phyloP scores from a whole-genome alignment of 2,113 vertebrate species.

The Hydrochoerus hydrochaeris region DNA sequence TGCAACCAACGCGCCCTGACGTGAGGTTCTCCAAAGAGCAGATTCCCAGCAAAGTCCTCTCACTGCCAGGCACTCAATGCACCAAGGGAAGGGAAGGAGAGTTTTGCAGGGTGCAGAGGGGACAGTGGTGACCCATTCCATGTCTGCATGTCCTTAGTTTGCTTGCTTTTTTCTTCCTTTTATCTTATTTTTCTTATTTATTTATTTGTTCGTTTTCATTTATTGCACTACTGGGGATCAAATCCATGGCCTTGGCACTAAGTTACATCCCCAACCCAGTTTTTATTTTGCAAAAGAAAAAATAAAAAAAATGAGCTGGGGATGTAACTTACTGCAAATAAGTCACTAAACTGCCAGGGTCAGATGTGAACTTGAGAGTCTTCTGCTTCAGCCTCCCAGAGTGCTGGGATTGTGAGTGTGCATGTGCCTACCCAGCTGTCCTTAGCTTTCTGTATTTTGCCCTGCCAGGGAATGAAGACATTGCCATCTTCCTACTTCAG shows the following conservation, averaged over 20 bases:
- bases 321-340: no score
- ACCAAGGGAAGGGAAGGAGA: neutral
- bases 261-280: neutral
- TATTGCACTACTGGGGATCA: neutral
- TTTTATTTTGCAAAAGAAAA: neutral
- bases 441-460: neutral
- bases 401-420: neutral
- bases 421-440: accelerated
- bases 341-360: neutral
- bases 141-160: neutral
- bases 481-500: conserved; percentile 93
- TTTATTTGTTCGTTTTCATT: neutral
- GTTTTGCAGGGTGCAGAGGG: accelerated
- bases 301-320: no score
- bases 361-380: neutral
- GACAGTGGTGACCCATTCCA: accelerated
- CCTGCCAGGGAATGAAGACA: conserved; percentile 91
- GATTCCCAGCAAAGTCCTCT: neutral
- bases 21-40: neutral
- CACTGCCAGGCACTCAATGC: neutral
- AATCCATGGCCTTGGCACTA: neutral
- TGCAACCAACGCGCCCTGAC: accelerated
- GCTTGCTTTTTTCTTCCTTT: neutral
- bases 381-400: neutral
- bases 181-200: neutral